Conservation (phyloP, 2,888 invertebrate genomes). For the Mystacides longicornis region DNA sequence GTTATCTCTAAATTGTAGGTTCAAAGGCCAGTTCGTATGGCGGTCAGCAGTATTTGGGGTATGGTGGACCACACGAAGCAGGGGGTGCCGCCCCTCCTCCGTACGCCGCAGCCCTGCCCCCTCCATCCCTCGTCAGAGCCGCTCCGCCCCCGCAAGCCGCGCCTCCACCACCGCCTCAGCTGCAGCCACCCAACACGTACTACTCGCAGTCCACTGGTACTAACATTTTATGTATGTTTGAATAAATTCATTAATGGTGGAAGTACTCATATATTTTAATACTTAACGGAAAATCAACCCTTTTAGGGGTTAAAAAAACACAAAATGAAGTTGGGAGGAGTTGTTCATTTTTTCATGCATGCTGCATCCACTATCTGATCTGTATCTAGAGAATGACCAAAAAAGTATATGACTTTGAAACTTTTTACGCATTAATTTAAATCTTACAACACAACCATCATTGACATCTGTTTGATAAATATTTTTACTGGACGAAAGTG, state of each 20-base stretch:
- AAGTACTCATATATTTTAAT: too few species aligned
- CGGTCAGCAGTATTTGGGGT: conserved; percentile 43
- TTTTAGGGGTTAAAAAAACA: neutral
- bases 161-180: conserved; percentile 39
- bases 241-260: too few species aligned
- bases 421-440: too few species aligned
- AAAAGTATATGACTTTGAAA: neutral
- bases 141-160: conserved; percentile 34
- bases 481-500: too few species aligned
- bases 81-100: conserved; percentile 33
- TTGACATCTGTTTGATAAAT: too few species aligned
- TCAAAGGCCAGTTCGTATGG: conserved; percentile 43
- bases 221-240: neutral
- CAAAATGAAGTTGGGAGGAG: neutral
- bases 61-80: conserved; percentile 40
- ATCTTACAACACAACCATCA: too few species aligned
- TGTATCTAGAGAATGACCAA: neutral
- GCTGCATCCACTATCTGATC: too few species aligned
- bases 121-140: conserved; percentile 38
- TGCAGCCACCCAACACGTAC: conserved; percentile 43
- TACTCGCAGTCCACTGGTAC: conserved; percentile 40
- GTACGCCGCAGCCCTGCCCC: conserved; percentile 40
- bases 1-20: too few species aligned
- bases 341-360: too few species aligned
- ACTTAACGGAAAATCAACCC: too few species aligned